Conservation (phyloP, 2,797 vertebrate genomes). For the Cryptoprocta ferox region DNA sequence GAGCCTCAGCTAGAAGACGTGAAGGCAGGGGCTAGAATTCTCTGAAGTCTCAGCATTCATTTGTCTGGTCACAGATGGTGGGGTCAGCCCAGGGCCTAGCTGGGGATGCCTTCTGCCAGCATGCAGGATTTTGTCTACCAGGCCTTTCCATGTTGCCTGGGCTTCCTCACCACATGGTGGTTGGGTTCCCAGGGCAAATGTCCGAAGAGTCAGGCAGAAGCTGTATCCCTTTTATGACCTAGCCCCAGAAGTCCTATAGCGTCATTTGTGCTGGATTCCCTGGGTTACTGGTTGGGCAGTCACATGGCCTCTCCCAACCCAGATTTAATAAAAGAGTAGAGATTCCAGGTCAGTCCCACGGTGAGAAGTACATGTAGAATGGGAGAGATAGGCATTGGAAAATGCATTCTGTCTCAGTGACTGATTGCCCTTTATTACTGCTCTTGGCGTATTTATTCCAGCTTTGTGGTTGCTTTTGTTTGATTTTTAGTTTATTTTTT, state of each 20-base stretch:
- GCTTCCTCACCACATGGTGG: neutral
- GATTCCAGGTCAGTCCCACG: neutral
- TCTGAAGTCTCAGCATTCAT: neutral
- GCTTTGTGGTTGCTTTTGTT: neutral
- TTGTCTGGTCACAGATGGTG: neutral
- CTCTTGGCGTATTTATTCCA: neutral
- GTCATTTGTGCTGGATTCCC: fast-evolving
- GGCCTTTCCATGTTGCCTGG: neutral
- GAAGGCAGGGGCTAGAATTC: neutral
- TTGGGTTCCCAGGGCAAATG: neutral
- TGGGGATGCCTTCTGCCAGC: neutral
- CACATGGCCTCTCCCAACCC: neutral
- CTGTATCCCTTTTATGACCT: too few relatives aligned
- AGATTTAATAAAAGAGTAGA: neutral
- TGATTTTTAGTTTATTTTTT: neutral
- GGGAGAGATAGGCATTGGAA: neutral
- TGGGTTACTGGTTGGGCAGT: neutral
- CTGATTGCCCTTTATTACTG: neutral
- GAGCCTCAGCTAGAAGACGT: neutral
- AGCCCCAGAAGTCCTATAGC: neutral
- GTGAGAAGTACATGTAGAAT: neutral
- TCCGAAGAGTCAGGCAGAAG: neutral
- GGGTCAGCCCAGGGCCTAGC: neutral
- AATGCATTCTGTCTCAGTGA: neutral
- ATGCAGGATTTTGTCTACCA: neutral